Percentiles rank a stretch among this genome's conserved stretches.
These are phyloP conservation scores for Cinara cedri DNA, from an alignment of 2,888 invertebrate genomes.

Conservation along the genomic window DNA sequence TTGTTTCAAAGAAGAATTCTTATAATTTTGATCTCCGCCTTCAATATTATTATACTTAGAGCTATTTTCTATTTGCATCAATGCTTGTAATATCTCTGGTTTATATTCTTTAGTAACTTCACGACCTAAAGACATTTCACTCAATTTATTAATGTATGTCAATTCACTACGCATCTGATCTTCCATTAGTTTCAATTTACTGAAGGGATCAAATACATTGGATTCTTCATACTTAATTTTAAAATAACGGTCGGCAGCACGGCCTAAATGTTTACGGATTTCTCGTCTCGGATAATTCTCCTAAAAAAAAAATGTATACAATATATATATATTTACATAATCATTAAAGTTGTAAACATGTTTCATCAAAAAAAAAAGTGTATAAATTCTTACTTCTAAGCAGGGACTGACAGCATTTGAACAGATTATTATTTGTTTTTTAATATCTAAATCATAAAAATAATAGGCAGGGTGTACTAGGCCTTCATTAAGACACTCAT, in stretches of 20 bases:
- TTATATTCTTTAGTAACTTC: neutral
- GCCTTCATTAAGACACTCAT: conserved; percentile 4
- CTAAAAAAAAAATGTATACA: conserved; percentile 5
- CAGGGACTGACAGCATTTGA: neutral
- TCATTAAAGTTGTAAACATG: neutral
- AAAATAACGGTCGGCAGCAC: conserved; percentile 27
- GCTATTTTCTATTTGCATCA: neutral
- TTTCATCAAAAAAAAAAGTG: neutral
- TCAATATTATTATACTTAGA: too few species aligned
- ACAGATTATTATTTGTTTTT: conserved; percentile 28
- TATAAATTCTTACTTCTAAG: conserved; percentile 25
- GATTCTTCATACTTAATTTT: conserved; percentile 18
- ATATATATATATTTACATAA: too few species aligned
- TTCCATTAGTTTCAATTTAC: conserved; percentile 28
- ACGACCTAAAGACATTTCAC: conserved; percentile 3
- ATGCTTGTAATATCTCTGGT: neutral
- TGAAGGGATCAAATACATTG: neutral
- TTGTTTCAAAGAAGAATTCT: neutral
- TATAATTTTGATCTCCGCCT: neutral
- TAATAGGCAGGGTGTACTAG: conserved; percentile 8
- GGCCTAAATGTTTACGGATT: conserved; percentile 32
- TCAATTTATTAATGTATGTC: conserved; percentile 36
- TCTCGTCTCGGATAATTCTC: conserved; percentile 31
- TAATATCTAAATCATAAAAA: conserved; percentile 21
- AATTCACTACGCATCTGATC: conserved; percentile 28